These are phyloP conservation scores for Rhabdomys dilectus DNA, from an alignment of 2,113 vertebrate species.

Conservation along the genomic window DNA sequence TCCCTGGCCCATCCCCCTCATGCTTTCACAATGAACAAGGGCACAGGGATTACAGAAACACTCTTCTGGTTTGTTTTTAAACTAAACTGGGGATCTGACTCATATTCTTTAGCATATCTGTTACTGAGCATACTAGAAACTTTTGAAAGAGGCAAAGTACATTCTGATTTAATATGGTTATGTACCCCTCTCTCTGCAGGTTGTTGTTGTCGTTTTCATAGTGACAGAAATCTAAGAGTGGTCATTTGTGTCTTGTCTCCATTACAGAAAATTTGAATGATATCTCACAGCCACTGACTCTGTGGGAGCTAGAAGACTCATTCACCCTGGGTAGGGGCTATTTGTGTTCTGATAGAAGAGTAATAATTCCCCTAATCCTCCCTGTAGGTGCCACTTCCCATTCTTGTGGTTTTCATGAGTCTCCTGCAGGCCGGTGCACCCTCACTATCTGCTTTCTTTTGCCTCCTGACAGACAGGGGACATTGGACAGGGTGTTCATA, in stretches of 20 bases:
- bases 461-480: neutral
- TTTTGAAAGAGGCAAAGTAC: neutral
- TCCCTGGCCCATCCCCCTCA: neutral
- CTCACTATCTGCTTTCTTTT: neutral
- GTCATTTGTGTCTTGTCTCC: neutral
- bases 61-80: neutral
- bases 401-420: neutral
- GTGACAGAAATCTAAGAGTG: neutral
- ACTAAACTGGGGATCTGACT: neutral
- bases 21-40: neutral
- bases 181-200: neutral
- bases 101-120: neutral
- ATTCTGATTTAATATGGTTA: neutral
- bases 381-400: neutral
- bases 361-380: neutral
- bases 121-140: no score
- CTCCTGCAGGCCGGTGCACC: neutral
- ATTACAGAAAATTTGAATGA: neutral
- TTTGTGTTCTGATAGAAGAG: neutral
- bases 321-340: neutral
- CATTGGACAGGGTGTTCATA: neutral
- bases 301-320: neutral
- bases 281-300: neutral
- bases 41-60: neutral
- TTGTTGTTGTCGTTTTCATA: no score